Evolutionary conservation across 1,140 invertebrate genomes (phyloP).

Genomic region (Plectrocnemia conspersa): DNA sequence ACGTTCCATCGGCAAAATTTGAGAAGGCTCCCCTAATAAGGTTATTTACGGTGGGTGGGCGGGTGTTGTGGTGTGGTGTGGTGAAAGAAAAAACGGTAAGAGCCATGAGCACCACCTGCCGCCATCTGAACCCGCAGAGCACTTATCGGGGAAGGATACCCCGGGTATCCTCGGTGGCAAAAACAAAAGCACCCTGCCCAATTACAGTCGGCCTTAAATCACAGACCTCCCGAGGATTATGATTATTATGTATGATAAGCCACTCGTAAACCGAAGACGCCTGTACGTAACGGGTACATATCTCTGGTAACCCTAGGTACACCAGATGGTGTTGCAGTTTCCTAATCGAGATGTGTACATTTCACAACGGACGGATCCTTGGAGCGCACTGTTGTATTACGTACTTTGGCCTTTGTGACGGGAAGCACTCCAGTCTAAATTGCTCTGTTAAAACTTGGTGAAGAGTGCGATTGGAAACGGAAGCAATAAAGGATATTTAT

Average conservation of each 20-base stretch:
- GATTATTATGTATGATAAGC: slow-evolving; percentile 10
- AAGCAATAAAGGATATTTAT: too few relatives aligned
- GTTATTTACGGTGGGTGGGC: too few relatives aligned
- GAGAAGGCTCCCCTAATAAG: too few relatives aligned
- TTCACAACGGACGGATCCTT: background rate
- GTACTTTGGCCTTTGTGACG: too few relatives aligned
- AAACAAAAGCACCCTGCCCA: slow-evolving; percentile 2
- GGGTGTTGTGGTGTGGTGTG: too few relatives aligned
- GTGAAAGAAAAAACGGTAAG: background rate
- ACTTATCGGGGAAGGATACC: background rate
- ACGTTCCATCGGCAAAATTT: too few relatives aligned
- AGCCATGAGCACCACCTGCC: slow-evolving; percentile 10
- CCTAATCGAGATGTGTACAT: too few relatives aligned
- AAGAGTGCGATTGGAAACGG: too few relatives aligned
- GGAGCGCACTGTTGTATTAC: background rate
- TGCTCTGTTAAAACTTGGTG: too few relatives aligned
- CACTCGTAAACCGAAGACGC: background rate
- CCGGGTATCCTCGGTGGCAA: background rate
- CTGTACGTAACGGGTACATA: background rate
- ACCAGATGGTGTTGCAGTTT: background rate
- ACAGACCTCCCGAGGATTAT: slow-evolving; percentile 4
- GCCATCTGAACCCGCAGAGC: background rate
- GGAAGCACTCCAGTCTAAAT: too few relatives aligned
- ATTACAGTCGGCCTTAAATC: slow-evolving; percentile 11
- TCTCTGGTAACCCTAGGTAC: background rate